Conservation (phyloP, 1,140 invertebrate species). For the Drosophila leontia region DNA sequence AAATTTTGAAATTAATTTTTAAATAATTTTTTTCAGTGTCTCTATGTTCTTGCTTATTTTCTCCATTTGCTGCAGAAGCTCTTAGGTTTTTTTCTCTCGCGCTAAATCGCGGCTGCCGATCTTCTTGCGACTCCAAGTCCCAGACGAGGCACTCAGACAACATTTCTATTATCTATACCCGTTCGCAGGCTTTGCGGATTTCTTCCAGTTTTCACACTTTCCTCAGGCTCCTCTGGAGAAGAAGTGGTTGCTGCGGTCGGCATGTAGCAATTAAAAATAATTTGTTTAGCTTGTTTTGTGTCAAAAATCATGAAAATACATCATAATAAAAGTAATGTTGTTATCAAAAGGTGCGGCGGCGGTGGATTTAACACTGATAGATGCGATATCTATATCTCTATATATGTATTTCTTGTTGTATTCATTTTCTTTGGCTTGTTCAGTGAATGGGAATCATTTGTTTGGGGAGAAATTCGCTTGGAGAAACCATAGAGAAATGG, state of each 20-base stretch:
- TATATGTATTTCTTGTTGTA: background rate
- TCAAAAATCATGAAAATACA: conserved; percentile 77
- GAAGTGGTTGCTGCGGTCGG: conserved; percentile 21
- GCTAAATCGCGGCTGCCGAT: conserved; percentile 55
- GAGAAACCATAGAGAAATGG: conserved; percentile 29
- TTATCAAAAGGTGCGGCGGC: conserved; percentile 49
- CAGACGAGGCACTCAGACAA: conserved; percentile 44
- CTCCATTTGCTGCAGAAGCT: conserved; percentile 55
- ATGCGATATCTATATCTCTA: conserved; percentile 35
- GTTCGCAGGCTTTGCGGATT: conserved; percentile 38
- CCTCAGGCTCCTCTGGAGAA: conserved; percentile 42
- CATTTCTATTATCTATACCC: conserved; percentile 80
- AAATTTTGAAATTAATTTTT: no score
- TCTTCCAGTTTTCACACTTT: conserved; percentile 79
- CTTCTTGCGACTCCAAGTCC: conserved; percentile 30
- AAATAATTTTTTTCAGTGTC: background rate
- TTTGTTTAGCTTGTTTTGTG: conserved; percentile 77
- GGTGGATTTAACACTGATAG: conserved; percentile 20
- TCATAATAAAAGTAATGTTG: conserved; percentile 69
- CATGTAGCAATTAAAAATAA: conserved; percentile 81
- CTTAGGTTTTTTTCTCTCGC: conserved; percentile 17
- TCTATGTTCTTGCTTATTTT: conserved; percentile 69
- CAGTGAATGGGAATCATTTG: conserved; percentile 37
- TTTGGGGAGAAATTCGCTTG: conserved; percentile 16
- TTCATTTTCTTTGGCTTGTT: conserved; percentile 31